phyloP scores from a whole-genome alignment of 64 coral and sea anemone genomes.

The Porites australiensis region DNA sequence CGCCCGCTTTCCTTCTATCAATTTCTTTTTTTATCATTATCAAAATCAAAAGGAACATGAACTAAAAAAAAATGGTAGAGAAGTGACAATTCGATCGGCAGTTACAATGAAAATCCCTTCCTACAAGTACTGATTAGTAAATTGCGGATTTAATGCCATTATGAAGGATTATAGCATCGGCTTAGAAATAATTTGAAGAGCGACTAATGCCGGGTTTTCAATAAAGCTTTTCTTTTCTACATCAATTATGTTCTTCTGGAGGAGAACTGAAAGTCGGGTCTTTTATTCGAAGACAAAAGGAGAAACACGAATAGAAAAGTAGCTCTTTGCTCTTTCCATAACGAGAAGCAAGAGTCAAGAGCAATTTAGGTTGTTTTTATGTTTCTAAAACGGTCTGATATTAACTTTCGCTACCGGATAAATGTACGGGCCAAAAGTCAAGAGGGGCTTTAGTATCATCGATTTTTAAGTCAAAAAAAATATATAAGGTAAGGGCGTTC shows the following conservation, averaged over 20 bases:
- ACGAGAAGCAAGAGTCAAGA: not conserved
- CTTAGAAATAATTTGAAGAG: conserved; percentile 6
- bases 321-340: not conserved
- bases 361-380: not conserved
- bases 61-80: not conserved
- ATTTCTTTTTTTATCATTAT: not conserved
- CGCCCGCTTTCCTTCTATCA: not conserved
- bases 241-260: not conserved
- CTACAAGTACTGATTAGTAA: not conserved
- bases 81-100: not conserved
- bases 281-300: conserved; percentile 11
- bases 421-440: not conserved
- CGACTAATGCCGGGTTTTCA: not conserved
- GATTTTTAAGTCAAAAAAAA: conserved; percentile 7
- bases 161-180: conserved; percentile 15
- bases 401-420: not conserved
- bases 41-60: not conserved
- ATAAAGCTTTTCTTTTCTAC: conserved; percentile 23
- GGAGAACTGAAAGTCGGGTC: not conserved
- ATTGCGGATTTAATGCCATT: conserved; percentile 9
- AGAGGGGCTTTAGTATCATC: not conserved
- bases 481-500: not conserved
- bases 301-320: not conserved
- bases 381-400: not conserved
- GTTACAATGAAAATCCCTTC: not conserved